Conservation (phyloP, 2,113 vertebrate genomes). For the Atherinomorus stipes region DNA sequence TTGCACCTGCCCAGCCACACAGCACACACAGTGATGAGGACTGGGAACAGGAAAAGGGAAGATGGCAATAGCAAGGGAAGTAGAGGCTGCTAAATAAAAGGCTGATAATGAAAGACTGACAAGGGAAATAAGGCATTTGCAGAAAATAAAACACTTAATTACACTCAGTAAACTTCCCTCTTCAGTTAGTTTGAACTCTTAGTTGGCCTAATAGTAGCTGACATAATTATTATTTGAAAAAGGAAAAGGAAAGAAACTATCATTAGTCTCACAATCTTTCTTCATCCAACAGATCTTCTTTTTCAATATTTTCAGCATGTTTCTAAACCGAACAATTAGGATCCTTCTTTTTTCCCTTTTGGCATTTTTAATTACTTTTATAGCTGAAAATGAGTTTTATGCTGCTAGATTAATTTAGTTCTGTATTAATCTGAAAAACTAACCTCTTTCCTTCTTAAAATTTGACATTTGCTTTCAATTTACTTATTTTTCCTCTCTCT, state of each 20-base stretch:
- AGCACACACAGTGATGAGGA: slow-evolving; percentile 20
- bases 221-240: slow-evolving; percentile 61
- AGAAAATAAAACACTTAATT: slow-evolving; percentile 57
- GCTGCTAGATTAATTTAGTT: too few species aligned
- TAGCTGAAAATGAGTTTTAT: slow-evolving; percentile 48
- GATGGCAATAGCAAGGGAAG: slow-evolving; percentile 13
- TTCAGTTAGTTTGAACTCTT: slow-evolving; percentile 44
- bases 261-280: slow-evolving; percentile 50
- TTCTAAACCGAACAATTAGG: slow-evolving; percentile 62
- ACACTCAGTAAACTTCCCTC: slow-evolving; percentile 42
- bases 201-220: slow-evolving; percentile 52
- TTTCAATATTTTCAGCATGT: slow-evolving; percentile 10
- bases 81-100: slow-evolving; percentile 40
- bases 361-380: slow-evolving; percentile 71
- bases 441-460: slow-evolving; percentile 62
- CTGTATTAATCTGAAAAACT: slow-evolving; percentile 46
- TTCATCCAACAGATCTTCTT: slow-evolving; percentile 29
- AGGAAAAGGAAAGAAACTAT: slow-evolving; percentile 36
- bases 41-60: slow-evolving; percentile 1
- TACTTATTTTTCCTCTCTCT: background rate
- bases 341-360: slow-evolving; percentile 45
- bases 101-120: slow-evolving; percentile 44
- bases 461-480: slow-evolving; percentile 61
- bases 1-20: slow-evolving; percentile 71
- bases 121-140: slow-evolving; percentile 30